Base-by-base conservation (phyloP, 2,888 invertebrate species). In the Standfussiana lucernea region DNA sequence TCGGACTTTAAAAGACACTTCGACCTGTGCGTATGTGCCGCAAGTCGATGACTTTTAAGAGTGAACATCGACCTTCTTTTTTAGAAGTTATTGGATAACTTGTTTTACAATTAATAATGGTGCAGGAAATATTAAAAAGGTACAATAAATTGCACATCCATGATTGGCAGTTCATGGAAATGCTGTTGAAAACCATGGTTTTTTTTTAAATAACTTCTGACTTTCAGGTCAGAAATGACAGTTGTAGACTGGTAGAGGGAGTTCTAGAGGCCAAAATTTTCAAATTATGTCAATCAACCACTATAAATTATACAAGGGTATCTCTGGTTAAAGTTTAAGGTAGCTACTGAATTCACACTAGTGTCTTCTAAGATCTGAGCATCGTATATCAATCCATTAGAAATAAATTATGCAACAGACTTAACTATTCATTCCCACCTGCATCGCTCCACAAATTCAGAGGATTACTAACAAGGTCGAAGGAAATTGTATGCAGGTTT, bases 401-500 rank as follows among this genome's bases (percentile, higher is more conserved):
- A 18, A 79, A 45, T 81, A 37, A 67, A 56, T 40, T 67, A 73
- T 40, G 45, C n/a, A 62, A 0, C 35, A 2, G 45, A 32, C 13
- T 32, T 24, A 74, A 68, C 18, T 47, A 76, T 68, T 56, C 24
- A 65, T 65, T 32, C 21, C 18, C 47, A 72, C 61, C 35, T 72
- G 62, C 59, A 80, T 77, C 59, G 67, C 77, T 68, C 72, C 42
- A 73, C 67, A 75, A 80, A 79, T 74, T 65, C 78, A 72, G 75
- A 59, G 77, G 77, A 77, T 66, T 72, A 80, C 81, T 87, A 86
- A 83, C 84, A 85, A 86, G 84, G 86, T 86, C 83, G 81, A 82
- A 78, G 80, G 85, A 88, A 89, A 90, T 91, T 89, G 90, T 90
- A 90, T 90, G 89, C 89, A 88, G 86, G 89, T 89, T 92, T 92